These are phyloP conservation scores for Argopecten irradians DNA, from an alignment of 1,140 invertebrate species.

Conservation along the genomic window DNA sequence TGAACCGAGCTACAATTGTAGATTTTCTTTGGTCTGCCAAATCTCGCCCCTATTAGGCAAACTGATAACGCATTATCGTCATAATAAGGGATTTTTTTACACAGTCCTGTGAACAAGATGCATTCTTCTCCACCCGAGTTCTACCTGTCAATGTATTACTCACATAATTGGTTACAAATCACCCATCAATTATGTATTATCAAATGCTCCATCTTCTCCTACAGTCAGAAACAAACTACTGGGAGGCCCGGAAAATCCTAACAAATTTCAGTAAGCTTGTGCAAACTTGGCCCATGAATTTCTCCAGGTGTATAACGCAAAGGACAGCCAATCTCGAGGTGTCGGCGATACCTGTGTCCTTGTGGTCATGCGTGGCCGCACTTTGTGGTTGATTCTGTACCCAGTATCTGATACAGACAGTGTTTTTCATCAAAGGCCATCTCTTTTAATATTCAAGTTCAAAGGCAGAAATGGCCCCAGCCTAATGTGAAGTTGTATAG, in stretches of 20 bases:
- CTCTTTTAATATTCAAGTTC: slow-evolving; percentile 16
- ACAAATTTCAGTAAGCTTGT: neutral
- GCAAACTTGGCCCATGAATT: neutral
- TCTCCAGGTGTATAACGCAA: neutral
- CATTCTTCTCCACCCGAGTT: neutral
- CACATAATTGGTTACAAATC: slow-evolving; percentile 5
- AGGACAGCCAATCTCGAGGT: neutral
- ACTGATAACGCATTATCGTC: neutral
- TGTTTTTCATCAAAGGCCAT: neutral
- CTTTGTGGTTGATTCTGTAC: neutral
- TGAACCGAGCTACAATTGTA: neutral
- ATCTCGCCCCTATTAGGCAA: neutral
- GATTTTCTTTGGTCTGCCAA: neutral
- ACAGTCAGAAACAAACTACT: neutral
- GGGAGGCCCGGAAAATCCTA: neutral
- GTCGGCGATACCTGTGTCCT: neutral
- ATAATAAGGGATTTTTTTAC: neutral
- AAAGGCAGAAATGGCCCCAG: neutral
- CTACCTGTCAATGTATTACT: neutral
- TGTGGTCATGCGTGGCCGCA: neutral
- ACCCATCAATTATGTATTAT: slow-evolving; percentile 1
- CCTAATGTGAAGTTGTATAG: neutral
- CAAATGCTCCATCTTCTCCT: neutral
- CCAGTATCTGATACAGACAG: slow-evolving; percentile 13
- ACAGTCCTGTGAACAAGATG: neutral